Conservation (phyloP, 2,888 invertebrate species). For the Myopa testacea region DNA sequence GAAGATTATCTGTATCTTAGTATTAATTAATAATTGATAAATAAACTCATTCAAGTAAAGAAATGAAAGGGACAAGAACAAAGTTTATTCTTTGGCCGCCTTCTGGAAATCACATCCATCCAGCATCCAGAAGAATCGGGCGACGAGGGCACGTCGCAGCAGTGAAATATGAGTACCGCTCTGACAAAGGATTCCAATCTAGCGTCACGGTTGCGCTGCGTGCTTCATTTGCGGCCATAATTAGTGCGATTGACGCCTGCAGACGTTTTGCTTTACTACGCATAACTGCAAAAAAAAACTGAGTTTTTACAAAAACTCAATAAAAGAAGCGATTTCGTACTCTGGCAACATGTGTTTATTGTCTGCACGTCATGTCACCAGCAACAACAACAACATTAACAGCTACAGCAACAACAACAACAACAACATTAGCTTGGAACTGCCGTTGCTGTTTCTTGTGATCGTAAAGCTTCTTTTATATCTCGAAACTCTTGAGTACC, state of each 20-base stretch:
- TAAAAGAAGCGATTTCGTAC: constrained; percentile 1
- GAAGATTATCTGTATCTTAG: too few species aligned
- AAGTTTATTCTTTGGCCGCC: too few species aligned
- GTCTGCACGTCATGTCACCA: background rate
- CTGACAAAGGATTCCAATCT: constrained; percentile 10
- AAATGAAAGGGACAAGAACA: too few species aligned
- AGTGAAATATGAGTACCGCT: background rate
- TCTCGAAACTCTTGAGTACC: background rate
- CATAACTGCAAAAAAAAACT: background rate
- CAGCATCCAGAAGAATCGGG: too few species aligned
- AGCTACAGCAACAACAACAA: background rate
- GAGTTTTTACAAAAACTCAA: background rate
- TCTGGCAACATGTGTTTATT: constrained; percentile 30
- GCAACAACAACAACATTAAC: background rate
- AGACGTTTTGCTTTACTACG: background rate
- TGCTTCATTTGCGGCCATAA: constrained; percentile 33
- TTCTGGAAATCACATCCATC: too few species aligned
- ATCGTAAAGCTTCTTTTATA: constrained; percentile 27
- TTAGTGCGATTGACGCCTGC: constrained; percentile 36
- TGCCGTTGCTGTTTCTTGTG: background rate
- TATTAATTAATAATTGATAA: too few species aligned
- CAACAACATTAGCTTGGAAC: background rate
- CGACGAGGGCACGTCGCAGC: background rate
- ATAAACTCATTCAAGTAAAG: too few species aligned
- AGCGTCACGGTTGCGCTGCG: constrained; percentile 17